Conservation (phyloP, 2,113 vertebrate species). For the Tetraodon nigroviridis region DNA sequence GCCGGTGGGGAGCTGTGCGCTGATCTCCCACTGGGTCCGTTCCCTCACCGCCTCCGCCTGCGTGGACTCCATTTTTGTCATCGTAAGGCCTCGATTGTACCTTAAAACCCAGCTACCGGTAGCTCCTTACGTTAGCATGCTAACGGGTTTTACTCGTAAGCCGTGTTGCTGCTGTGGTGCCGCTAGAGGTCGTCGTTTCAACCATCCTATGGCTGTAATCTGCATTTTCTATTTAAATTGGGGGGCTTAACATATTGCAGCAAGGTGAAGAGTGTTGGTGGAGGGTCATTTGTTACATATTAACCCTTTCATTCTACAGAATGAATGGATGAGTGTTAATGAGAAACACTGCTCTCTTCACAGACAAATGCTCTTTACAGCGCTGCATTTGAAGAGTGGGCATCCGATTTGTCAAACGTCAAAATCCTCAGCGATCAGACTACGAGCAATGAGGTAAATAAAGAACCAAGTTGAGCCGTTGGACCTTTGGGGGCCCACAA, state of each 20-base stretch:
- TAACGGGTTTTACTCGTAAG: too few relatives aligned
- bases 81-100: constrained; percentile 55
- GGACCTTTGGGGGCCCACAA: neutral
- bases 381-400: constrained; percentile 74
- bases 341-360: constrained; percentile 5
- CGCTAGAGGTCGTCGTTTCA: too few relatives aligned
- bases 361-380: constrained; percentile 76
- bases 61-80: constrained; percentile 67
- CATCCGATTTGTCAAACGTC: constrained; percentile 65
- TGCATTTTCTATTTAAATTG: too few relatives aligned
- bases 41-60: constrained; percentile 51
- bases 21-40: constrained; percentile 74
- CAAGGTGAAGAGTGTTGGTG: too few relatives aligned
- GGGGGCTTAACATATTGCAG: too few relatives aligned
- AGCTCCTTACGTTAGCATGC: too few relatives aligned
- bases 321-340: neutral
- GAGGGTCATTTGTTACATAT: too few relatives aligned
- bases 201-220: too few relatives aligned
- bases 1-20: constrained; percentile 61
- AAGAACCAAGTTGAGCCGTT: neutral
- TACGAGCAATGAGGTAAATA: constrained; percentile 70
- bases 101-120: neutral
- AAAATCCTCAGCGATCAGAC: constrained; percentile 73
- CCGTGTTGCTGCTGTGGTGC: too few relatives aligned
- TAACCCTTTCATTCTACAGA: neutral